Conservation (phyloP, 2,113 vertebrate species). For the Ellobius talpinus region DNA sequence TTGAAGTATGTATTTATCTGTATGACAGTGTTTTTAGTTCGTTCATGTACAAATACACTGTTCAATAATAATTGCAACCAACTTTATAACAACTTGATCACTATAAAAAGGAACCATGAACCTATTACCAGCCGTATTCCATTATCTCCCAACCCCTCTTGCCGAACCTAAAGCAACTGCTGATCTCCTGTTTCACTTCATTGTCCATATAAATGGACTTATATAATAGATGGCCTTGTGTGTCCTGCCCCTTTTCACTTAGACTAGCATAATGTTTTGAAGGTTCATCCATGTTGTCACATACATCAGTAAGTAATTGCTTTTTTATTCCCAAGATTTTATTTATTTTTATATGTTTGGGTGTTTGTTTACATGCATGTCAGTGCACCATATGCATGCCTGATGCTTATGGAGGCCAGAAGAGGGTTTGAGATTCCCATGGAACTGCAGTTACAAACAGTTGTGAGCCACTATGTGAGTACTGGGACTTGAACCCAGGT, state of each 20-base stretch:
- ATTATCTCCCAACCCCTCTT: not conserved
- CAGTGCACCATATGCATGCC: not conserved
- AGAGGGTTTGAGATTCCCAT: not conserved
- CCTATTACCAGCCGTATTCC: not conserved
- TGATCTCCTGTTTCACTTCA: not conserved
- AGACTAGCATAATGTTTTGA: conserved; percentile 23
- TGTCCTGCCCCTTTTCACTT: conserved; percentile 14
- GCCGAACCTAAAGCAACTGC: not conserved
- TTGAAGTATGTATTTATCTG: conserved; percentile 52
- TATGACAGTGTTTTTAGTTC: conserved; percentile 8
- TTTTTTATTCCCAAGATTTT: conserved; percentile 15
- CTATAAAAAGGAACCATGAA: not conserved
- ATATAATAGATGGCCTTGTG: not conserved
- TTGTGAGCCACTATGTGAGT: not conserved
- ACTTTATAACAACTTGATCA: conserved; percentile 21
- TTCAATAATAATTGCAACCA: not conserved
- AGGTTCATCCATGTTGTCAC: not conserved
- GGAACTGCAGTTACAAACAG: not conserved
- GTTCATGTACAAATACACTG: not conserved
- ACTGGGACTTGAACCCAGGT: not conserved
- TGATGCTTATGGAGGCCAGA: not conserved
- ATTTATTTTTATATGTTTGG: not conserved
- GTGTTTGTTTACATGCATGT: not conserved
- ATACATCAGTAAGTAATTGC: conserved; percentile 7
- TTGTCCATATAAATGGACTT: not conserved